phyloP scores from a whole-genome alignment of 2,113 vertebrate species.

The Grallaria varia region DNA sequence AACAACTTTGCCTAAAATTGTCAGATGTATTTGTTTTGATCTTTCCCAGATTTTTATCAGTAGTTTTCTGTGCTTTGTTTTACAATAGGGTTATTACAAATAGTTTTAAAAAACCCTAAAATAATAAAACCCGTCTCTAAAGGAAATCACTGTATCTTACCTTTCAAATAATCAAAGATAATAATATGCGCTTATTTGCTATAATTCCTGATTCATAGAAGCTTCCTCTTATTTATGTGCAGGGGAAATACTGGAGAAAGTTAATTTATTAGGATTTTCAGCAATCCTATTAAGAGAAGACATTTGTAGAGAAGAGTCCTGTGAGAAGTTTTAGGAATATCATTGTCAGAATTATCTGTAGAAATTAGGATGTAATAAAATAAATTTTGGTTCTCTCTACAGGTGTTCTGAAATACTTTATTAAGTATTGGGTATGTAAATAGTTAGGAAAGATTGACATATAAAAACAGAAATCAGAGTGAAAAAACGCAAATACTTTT shows the following conservation, averaged over 20 bases:
- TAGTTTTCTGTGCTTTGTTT: neutral
- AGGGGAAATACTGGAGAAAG: neutral
- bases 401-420: neutral
- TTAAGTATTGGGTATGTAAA: neutral
- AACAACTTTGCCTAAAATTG: neutral
- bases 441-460: neutral
- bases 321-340: neutral
- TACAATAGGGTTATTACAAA: neutral
- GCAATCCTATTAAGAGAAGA: neutral
- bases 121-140: neutral
- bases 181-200: neutral
- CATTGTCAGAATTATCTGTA: neutral
- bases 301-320: neutral
- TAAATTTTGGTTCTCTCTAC: neutral
- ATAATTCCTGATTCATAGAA: neutral
- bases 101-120: accelerated
- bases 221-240: neutral
- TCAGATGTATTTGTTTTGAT: neutral
- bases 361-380: neutral
- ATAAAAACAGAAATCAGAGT: neutral
- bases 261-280: neutral
- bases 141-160: neutral
- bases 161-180: neutral
- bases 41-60: neutral
- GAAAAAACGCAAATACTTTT: neutral